Evolutionary conservation across 2,888 invertebrate genomes (phyloP), one percentile per base, ranked within the genome.

Genomic region (Stratiomys singularior): DNA sequence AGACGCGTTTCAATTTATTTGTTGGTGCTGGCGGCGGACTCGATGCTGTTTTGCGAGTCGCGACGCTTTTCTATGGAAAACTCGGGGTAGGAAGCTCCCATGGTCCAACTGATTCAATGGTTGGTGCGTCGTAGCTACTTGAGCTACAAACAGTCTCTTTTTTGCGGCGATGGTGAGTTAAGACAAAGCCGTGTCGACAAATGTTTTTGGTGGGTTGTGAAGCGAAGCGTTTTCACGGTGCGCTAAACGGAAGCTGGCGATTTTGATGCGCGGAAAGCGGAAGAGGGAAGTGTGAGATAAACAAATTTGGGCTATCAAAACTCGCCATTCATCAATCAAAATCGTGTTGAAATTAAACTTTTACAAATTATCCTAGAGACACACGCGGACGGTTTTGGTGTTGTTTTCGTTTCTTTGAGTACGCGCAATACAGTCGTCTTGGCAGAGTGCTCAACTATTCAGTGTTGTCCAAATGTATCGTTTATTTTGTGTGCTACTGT

Each of bases 161-260:
- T 74, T 46, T 69, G 69, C 69, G 69, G 58, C 74, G 74, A 74
- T 74, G 74, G 74, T n/a, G 74, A 60, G 58, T 60, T 60, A 60
- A 72, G 58, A 60, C 60, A 58, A 23, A 30, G 74, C 58, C 56
- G 37, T 74, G 60, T 5, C 30, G 23, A 47, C 46, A 60, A 58
- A 60, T 21, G 74, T 37, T 74, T 37, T 72, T 27, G 71, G 71
- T 74, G 74, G 58, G 74, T 74, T 74, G 60, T 74, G 74, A 74
- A 60, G 60, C 37, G 74, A 74, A 74, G 47, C 74, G 37, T 47
- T 58, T 71, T 60, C 47, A 74, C 74, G 74, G 74, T 74, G 23
- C 47, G 74, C 60, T 69, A 21, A 30, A 56, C 71, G 71, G 71
- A 72, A 56, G 71, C 27, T 72, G 60, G 60, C 18, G 58, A 58